These are phyloP conservation scores for Hartigia nigra DNA, from an alignment of 2,888 invertebrate species.

Conservation along the genomic window DNA sequence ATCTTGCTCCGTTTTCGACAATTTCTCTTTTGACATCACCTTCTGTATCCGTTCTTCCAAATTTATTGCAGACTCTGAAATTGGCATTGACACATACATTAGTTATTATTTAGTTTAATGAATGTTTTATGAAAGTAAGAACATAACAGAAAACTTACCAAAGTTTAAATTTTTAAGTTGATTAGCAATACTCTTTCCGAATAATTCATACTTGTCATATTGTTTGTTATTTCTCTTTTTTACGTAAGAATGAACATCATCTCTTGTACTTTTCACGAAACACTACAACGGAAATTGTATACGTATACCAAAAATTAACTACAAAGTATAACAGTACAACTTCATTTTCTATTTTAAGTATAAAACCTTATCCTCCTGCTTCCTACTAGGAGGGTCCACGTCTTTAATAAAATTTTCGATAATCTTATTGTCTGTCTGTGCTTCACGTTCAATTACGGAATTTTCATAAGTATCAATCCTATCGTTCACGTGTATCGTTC, in stretches of 20 bases:
- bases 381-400: background rate
- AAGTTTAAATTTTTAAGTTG: background rate
- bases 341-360: background rate
- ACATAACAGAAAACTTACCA: background rate
- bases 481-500: background rate
- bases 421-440: background rate
- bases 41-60: conserved; percentile 22
- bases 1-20: background rate
- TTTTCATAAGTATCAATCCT: background rate
- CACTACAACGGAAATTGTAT: background rate
- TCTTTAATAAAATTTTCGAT: background rate
- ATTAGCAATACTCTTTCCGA: background rate
- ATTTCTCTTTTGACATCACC: conserved; percentile 19
- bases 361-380: background rate
- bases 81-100: background rate
- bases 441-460: background rate
- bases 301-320: background rate
- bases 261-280: background rate
- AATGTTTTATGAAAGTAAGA: background rate
- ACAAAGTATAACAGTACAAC: background rate
- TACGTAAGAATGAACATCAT: background rate
- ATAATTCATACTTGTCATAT: background rate
- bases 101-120: background rate
- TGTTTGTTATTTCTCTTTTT: background rate
- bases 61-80: conserved; percentile 16